A percentile compares a stretch with the other conserved stretches of the same genome.
Conservation (phyloP, 2,888 invertebrate genomes). For the Eilema griseolum region DNA sequence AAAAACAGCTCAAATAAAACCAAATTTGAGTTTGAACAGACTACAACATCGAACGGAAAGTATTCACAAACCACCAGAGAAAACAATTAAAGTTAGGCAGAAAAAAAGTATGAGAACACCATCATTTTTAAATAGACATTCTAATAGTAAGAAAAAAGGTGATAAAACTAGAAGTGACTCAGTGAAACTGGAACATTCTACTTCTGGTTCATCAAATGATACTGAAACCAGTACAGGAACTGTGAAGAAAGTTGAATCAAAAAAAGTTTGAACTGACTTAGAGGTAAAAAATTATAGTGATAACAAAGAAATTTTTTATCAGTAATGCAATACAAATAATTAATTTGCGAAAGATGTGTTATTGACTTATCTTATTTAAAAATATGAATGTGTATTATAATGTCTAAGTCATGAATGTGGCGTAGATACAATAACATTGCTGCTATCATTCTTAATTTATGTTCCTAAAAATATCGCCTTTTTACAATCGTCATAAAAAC, state of each 20-base stretch:
- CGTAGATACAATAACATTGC: background rate
- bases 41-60: slow-evolving; percentile 79
- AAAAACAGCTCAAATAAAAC: slow-evolving; percentile 80
- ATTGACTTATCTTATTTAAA: background rate
- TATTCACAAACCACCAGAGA: slow-evolving; percentile 79
- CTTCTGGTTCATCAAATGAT: slow-evolving; percentile 87
- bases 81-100: slow-evolving; percentile 75
- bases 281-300: slow-evolving; percentile 28
- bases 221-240: slow-evolving; percentile 84
- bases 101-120: slow-evolving; percentile 68
- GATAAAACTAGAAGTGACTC: slow-evolving; percentile 62
- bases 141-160: slow-evolving; percentile 62
- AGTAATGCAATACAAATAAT: background rate
- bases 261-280: slow-evolving; percentile 53
- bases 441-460: slow-evolving; percentile 2
- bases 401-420: background rate
- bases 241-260: slow-evolving; percentile 74
- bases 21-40: slow-evolving; percentile 79
- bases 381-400: background rate
- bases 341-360: background rate
- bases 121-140: slow-evolving; percentile 66
- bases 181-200: slow-evolving; percentile 81
- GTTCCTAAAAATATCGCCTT: slow-evolving; percentile 11
- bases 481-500: slow-evolving; percentile 11
- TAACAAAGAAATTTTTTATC: background rate